phyloP scores from a whole-genome alignment of 2,888 invertebrate species.

The Hyles lineata region DNA sequence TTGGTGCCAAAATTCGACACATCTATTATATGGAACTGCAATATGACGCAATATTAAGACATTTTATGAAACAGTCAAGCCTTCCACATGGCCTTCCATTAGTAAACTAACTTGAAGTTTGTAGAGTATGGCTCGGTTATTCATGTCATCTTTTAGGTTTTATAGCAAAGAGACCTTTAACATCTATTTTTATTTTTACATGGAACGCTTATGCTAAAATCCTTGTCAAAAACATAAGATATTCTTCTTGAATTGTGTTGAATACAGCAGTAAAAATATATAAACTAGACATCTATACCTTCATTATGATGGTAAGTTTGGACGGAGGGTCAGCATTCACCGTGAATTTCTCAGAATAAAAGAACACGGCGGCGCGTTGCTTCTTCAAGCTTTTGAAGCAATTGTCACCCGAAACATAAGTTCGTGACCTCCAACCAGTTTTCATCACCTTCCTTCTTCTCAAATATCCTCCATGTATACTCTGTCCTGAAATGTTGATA shows the following conservation, averaged over 20 bases:
- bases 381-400: conserved; percentile 58
- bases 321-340: conserved; percentile 60
- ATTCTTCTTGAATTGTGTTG: background rate
- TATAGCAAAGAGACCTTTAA: too few relatives aligned
- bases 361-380: conserved; percentile 50
- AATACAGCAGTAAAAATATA: background rate
- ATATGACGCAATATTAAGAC: background rate
- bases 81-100: too few relatives aligned
- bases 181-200: too few relatives aligned
- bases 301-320: conserved; percentile 50
- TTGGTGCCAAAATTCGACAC: background rate
- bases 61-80: too few relatives aligned
- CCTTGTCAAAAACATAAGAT: conserved; percentile 51
- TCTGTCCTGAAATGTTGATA: conserved; percentile 54
- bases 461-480: conserved; percentile 54
- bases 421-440: conserved; percentile 64
- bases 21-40: background rate
- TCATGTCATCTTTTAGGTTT: too few relatives aligned
- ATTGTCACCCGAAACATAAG: conserved; percentile 59
- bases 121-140: too few relatives aligned
- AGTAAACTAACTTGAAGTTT: too few relatives aligned
- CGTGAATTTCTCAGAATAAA: conserved; percentile 69
- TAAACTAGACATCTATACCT: conserved; percentile 40
- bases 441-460: conserved; percentile 54
- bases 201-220: too few relatives aligned